Conservation (phyloP, 2,888 invertebrate species). For the Homarus gammarus region DNA sequence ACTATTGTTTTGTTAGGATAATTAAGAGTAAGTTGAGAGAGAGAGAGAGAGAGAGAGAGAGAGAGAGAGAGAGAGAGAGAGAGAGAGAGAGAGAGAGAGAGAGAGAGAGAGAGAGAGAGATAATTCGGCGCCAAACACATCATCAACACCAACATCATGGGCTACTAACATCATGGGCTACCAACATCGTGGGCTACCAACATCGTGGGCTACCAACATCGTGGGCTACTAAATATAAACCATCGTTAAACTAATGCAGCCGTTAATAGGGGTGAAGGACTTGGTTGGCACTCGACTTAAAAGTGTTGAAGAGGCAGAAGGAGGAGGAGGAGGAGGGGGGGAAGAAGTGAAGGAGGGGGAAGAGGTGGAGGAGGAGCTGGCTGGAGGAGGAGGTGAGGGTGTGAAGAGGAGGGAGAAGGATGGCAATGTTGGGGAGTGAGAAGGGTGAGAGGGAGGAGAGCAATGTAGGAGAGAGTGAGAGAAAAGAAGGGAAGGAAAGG, state of each 20-base stretch:
- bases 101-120: not conserved
- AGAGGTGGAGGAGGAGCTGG: not conserved
- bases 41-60: not conserved
- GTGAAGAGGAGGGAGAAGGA: not conserved
- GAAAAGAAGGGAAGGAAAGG: not conserved
- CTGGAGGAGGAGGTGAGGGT: not conserved
- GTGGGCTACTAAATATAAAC: too few species aligned
- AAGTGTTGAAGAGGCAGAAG: not conserved
- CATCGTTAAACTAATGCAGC: too few species aligned
- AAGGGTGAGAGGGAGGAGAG: not conserved
- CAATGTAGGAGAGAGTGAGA: not conserved
- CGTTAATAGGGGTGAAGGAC: too few species aligned
- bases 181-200: too few species aligned
- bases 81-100: not conserved
- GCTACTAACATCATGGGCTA: too few species aligned
- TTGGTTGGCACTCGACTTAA: too few species aligned
- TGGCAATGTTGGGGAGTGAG: not conserved
- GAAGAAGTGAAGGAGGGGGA: too few species aligned
- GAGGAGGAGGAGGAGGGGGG: not conserved
- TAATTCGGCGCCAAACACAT: not conserved
- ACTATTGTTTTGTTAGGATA: too few species aligned
- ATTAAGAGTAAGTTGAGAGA: not conserved
- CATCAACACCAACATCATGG: too few species aligned
- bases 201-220: too few species aligned
- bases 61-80: not conserved